Base-by-base conservation (phyloP, 2,888 invertebrate species). In the Pachliopta kotzebuea region DNA sequence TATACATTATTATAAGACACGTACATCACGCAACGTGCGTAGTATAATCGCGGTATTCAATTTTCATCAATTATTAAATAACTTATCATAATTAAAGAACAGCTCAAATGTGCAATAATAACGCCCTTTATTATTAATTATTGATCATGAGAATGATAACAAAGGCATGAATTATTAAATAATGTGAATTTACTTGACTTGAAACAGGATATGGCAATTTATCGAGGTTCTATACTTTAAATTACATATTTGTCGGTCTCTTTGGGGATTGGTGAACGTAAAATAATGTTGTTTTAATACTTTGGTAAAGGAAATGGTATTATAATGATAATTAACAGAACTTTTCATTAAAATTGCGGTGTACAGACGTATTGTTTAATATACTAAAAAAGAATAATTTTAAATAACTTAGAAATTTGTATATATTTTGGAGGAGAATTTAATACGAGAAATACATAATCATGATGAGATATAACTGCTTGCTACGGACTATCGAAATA, bases 141-240 rank as follows among this genome's bases (percentile, higher is more conserved):
- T n/a, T 52, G 56, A 52, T 62, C 52, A 52, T 24, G 37, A 56
- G n/a, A 62, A 62, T 52, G 62, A 57, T 62, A 62, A 56, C 26
- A 49, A 24, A 57, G 52, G 24, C 56, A 62, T 42, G 56, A 57
- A 62, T 57, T 62, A 57, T 17, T 31, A 37, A 57, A 57, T 56
- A 62, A 50, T 56, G 52, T 52, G 37, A 59, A 20, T 55, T 29
- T n/a, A n/a, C 29, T 26, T 45, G 54, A 57, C 52, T 37, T 52
- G 31, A 17, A 37, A 62, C 52, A 62, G 56, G 62, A 62, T 53
- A 62, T 62, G 60, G 31, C 37, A 60, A 54, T 60, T 54, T 60
- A 45, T 26, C 24, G 31, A 60, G 54, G 60, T 45, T 42, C 45
- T 18, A 24, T 60, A 60, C 54, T 60, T 60, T 54, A 60, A 42